A percentile compares a stretch with the other conserved stretches of the same genome.
Conservation (phyloP, 2,113 vertebrate genomes). For the Amphiprion percula region DNA sequence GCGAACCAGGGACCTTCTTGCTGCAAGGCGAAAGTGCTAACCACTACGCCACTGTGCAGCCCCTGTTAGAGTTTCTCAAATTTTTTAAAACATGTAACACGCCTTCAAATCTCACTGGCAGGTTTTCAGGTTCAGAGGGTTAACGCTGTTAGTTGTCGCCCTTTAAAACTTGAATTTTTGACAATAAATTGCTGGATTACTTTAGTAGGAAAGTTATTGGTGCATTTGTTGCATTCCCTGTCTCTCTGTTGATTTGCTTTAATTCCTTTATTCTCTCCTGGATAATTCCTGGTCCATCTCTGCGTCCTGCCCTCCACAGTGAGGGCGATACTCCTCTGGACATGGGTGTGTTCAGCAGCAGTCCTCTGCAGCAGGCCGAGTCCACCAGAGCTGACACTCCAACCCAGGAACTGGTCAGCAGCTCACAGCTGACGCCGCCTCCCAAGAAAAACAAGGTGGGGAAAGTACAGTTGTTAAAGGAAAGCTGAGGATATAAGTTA, state of each 20-base stretch:
- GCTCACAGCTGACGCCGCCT: slow-evolving; percentile 83
- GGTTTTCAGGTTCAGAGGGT: no score
- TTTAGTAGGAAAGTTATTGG: no score
- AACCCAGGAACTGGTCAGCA: slow-evolving; percentile 79
- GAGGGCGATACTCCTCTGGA: slow-evolving; percentile 78
- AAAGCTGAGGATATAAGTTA: background rate
- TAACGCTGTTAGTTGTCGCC: no score
- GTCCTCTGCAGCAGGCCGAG: slow-evolving; percentile 54
- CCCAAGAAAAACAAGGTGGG: slow-evolving; percentile 84
- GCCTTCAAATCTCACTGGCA: no score
- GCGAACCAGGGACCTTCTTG: no score
- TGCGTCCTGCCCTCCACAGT: slow-evolving; percentile 43
- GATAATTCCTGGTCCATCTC: no score
- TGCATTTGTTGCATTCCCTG: background rate
- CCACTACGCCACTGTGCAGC: no score
- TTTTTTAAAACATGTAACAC: no score
- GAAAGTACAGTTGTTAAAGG: rapidly evolving
- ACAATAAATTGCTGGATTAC: no score
- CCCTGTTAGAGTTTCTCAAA: no score
- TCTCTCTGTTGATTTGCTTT: background rate
- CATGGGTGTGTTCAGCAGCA: slow-evolving; percentile 69
- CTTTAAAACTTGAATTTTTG: no score
- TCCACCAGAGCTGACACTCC: slow-evolving; percentile 63
- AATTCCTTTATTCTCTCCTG: rapidly evolving
- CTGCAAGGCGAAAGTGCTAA: no score